Base-by-base conservation (phyloP, 1,140 invertebrate genomes). In the Pissodes strobi region DNA sequence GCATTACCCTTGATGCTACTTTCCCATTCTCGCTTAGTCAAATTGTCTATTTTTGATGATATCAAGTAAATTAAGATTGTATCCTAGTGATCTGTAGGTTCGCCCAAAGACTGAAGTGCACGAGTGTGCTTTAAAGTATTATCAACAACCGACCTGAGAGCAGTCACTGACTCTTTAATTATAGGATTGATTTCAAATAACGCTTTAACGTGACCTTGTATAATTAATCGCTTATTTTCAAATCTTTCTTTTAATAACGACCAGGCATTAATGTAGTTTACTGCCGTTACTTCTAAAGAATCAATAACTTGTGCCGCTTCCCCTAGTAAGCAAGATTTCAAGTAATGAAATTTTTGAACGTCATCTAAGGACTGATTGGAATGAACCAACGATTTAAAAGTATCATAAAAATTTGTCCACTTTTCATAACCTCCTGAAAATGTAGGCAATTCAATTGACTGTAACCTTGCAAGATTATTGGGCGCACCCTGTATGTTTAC, bases 31-130 rank as follows among this genome's bases (percentile, higher is more conserved):
- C 23, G 22, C 2, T n/a, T 9, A 2, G 39, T 51, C 12, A 6
- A n/a, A 13, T 10, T 12, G 34, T 64, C 62, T 22, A 64, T 22
- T 43, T 64, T 64, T 13, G 22, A 13, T 10, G 62, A n/a, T 6
- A 64, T 51, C 25, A 59, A 17, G 17, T 64, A 43, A 19, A 74
- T 67, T 8, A 74, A 63, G 17, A 74, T 18, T 4, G 57, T 59
- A 49, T 71, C 67, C 71, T 68, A 75, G 2, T 68, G 27, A 2
- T 65, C 23, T 8, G 65, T 49, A 0, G 68, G 66, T 56, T 70
- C 43, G 2, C 27, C 34, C 13, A 69, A 37, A 12, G 48, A 27
- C 8, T 56, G 19, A 4, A 75, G 23, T 4, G 69, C 68, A 4
- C 62, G 56, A 0, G 68, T 12, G 46, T 73, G 58, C 22, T 49